These are phyloP conservation scores for Cotesia glomerata DNA, from an alignment of 1,140 invertebrate species.

Conservation along the genomic window DNA sequence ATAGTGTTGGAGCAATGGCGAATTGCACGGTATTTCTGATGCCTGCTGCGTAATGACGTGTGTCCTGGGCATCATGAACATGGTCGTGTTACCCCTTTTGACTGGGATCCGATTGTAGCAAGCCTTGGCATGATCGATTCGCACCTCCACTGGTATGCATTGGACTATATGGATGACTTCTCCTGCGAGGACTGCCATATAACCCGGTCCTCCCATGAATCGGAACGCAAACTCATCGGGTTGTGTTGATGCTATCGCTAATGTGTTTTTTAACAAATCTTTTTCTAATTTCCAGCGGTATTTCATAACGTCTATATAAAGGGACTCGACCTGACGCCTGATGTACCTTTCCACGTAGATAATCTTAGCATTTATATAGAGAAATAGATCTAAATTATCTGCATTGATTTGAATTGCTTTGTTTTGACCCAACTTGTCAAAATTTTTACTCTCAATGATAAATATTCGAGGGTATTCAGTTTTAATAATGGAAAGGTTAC, in stretches of 20 bases:
- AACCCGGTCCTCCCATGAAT: constrained; percentile 34
- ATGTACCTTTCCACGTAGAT: constrained; percentile 25
- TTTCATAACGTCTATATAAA: constrained; percentile 17
- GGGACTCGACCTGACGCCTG: not conserved
- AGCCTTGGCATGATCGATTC: not conserved
- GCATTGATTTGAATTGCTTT: constrained; percentile 10
- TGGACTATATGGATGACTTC: constrained; percentile 33
- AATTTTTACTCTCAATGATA: constrained; percentile 9
- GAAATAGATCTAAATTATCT: constrained; percentile 32
- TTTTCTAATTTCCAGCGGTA: constrained; percentile 16
- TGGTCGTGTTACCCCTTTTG: not conserved
- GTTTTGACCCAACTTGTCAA: constrained; percentile 20
- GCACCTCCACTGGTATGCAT: constrained; percentile 32
- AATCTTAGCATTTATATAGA: constrained; percentile 31
- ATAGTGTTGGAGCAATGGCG: constrained; percentile 20
- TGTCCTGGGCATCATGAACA: constrained; percentile 33
- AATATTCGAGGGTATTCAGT: constrained; percentile 39
- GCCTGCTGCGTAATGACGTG: constrained; percentile 21
- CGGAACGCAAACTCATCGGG: constrained; percentile 34
- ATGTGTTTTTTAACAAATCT: constrained; percentile 16
- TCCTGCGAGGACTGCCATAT: constrained; percentile 32
- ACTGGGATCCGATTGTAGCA: too few relatives aligned
- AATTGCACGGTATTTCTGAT: constrained; percentile 12
- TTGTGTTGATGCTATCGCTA: constrained; percentile 19
- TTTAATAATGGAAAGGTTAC: constrained; percentile 18